Conservation (phyloP, 2,888 invertebrate genomes). For the Argynnis bischoffii region DNA sequence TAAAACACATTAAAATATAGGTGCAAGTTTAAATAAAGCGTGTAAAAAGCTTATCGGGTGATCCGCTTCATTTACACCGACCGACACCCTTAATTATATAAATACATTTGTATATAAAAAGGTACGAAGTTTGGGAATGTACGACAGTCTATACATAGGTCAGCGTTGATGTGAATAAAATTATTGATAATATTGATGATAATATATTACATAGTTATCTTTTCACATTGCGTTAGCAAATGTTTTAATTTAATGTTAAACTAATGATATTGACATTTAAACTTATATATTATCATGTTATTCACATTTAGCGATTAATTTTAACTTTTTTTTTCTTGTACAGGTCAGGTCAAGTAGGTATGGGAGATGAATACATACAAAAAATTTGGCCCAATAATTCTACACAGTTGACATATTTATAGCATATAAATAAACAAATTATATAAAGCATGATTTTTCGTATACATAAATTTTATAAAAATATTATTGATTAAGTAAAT, state of each 20-base stretch:
- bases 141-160: slow-evolving; percentile 25
- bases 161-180: slow-evolving; percentile 1
- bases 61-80: slow-evolving; percentile 40
- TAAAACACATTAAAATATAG: not conserved
- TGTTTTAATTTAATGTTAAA: too few relatives aligned
- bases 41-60: slow-evolving; percentile 31
- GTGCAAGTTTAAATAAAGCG: slow-evolving; percentile 18
- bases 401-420: too few relatives aligned
- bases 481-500: not conserved
- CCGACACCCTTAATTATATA: slow-evolving; percentile 38
- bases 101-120: slow-evolving; percentile 27
- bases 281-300: too few relatives aligned
- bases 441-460: slow-evolving; percentile 8
- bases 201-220: too few relatives aligned
- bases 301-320: too few relatives aligned
- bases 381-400: too few relatives aligned
- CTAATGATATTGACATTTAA: too few relatives aligned
- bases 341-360: too few relatives aligned
- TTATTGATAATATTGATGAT: too few relatives aligned
- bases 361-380: too few relatives aligned
- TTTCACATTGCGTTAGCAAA: too few relatives aligned
- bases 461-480: slow-evolving; percentile 5
- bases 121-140: slow-evolving; percentile 37
- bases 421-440: not conserved
- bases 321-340: too few relatives aligned